Evolutionary conservation across 2,113 vertebrate species (phyloP).

Genomic region (Furnarius figulus): DNA sequence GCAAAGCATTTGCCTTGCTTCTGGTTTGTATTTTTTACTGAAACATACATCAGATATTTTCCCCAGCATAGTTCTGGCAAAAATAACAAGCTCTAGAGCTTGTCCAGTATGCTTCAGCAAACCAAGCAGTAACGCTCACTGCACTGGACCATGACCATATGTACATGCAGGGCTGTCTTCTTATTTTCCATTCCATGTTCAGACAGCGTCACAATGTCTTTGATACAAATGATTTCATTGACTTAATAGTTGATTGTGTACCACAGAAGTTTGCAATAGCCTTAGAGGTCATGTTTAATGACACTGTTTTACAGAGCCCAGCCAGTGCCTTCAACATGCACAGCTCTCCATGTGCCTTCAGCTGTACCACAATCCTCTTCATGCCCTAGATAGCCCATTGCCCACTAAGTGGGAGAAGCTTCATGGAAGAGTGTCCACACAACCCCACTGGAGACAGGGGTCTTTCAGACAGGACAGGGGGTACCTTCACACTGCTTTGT

Average conservation of each 20-base stretch:
- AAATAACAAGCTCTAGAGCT: background rate
- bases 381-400: background rate
- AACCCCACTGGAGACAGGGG: background rate
- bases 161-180: background rate
- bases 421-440: background rate
- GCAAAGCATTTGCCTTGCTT: background rate
- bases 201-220: constrained; percentile 25
- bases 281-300: background rate
- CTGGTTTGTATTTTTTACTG: background rate
- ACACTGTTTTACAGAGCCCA: background rate
- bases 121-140: background rate
- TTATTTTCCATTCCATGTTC: background rate
- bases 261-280: background rate
- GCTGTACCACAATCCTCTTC: background rate
- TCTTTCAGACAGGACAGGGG: background rate
- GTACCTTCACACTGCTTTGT: background rate
- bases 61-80: background rate
- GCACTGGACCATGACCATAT: constrained; percentile 10
- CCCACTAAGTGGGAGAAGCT: background rate
- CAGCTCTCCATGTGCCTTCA: background rate
- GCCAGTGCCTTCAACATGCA: background rate
- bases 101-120: background rate
- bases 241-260: constrained; percentile 45
- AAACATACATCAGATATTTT: background rate
- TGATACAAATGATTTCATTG: constrained; percentile 59